Conservation (phyloP, 1,140 invertebrate species). For the Metopolophium dirhodum region DNA sequence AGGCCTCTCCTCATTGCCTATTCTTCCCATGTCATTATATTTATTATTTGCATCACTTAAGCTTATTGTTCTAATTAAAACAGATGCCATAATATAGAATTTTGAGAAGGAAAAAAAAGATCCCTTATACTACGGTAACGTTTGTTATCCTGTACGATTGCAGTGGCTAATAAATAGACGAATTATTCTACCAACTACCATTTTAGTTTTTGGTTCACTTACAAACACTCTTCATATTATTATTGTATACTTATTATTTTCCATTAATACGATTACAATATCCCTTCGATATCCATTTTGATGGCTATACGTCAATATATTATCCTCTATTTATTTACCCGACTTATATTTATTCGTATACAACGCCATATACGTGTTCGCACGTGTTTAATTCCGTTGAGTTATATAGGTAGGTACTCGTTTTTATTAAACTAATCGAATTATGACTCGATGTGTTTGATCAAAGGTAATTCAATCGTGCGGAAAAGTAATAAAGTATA, state of each 20-base stretch:
- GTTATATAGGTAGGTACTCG: not conserved
- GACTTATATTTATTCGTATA: not conserved
- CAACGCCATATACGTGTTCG: not conserved
- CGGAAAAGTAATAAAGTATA: slow-evolving; percentile 6
- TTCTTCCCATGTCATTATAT: no score
- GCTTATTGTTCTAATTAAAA: no score
- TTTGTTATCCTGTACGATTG: no score
- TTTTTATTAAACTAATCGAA: not conserved
- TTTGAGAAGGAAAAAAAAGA: no score
- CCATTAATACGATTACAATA: not conserved
- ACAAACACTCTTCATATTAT: not conserved
- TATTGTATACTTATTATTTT: not conserved
- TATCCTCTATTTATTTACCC: not conserved
- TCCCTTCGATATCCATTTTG: not conserved
- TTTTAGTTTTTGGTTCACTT: not conserved
- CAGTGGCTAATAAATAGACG: no score
- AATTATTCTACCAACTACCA: no score
- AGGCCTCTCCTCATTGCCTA: no score
- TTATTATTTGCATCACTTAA: no score
- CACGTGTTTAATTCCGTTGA: not conserved
- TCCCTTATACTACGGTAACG: no score
- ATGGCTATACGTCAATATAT: not conserved
- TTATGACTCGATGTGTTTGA: not conserved
- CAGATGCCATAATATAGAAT: no score
- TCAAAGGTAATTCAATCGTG: slow-evolving; percentile 6